These are phyloP conservation scores for Anableps anableps DNA, from an alignment of 2,797 vertebrate genomes.

Conservation along the genomic window DNA sequence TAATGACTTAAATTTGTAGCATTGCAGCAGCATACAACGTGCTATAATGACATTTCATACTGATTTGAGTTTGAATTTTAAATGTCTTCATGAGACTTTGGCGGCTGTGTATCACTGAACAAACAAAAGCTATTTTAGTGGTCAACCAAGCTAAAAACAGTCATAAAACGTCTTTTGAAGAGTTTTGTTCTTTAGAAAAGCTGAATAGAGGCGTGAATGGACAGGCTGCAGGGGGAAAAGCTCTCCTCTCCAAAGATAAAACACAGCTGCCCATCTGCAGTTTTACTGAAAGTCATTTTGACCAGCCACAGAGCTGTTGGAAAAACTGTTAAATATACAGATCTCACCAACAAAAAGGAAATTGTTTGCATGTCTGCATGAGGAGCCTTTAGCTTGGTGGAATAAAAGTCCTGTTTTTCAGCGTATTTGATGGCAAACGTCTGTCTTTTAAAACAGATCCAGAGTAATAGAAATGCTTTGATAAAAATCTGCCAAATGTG, in stretches of 20 bases:
- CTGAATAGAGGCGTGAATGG: not conserved
- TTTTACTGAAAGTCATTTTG: not conserved
- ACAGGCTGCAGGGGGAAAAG: not conserved
- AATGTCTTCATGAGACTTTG: not conserved
- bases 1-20: not conserved
- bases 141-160: not conserved
- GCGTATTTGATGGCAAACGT: not conserved
- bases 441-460: not conserved
- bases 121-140: not conserved
- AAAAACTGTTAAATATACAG: constrained; percentile 1
- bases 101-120: not conserved
- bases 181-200: not conserved
- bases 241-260: not conserved
- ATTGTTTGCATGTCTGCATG: not conserved
- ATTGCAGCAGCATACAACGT: not conserved
- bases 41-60: not conserved
- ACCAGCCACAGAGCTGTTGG: not conserved
- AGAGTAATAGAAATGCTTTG: not conserved
- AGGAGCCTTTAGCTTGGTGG: not conserved
- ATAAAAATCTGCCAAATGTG: no score
- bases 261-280: not conserved
- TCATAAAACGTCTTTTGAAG: not conserved
- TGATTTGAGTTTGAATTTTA: not conserved
- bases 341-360: not conserved
- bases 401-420: not conserved